A percentile compares a stretch with the other conserved stretches of the same genome.
phyloP scores from a whole-genome alignment of 2,888 invertebrate species.

The Aleiodes testaceus region DNA sequence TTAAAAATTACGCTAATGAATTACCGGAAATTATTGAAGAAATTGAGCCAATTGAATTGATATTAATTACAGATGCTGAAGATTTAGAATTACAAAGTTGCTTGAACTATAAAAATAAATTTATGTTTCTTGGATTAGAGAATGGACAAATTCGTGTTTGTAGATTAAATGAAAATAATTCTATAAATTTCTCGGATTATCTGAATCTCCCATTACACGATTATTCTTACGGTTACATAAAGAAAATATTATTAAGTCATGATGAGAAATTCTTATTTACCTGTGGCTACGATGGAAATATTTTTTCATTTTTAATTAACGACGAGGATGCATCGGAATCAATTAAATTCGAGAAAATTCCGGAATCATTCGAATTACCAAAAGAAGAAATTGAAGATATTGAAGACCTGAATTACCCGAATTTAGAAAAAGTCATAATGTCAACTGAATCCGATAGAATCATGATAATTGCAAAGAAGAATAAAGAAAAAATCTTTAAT shows the following conservation, averaged over 20 bases:
- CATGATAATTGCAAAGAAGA: slow-evolving; percentile 78
- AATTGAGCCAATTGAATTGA: slow-evolving; percentile 69
- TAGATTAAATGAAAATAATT: slow-evolving; percentile 72
- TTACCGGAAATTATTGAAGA: slow-evolving; percentile 67
- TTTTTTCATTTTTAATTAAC: slow-evolving; percentile 78
- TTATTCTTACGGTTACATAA: slow-evolving; percentile 80
- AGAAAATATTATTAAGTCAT: slow-evolving; percentile 78
- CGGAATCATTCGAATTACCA: slow-evolving; percentile 25
- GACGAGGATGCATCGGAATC: slow-evolving; percentile 44
- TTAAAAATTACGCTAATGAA: slow-evolving; percentile 44
- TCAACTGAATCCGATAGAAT: slow-evolving; percentile 80
- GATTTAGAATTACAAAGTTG: slow-evolving; percentile 76
- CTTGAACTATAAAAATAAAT: slow-evolving; percentile 65
- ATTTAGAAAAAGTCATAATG: slow-evolving; percentile 81
- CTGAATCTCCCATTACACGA: slow-evolving; percentile 86
- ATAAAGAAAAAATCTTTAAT: slow-evolving; percentile 77
- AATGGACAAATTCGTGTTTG: slow-evolving; percentile 78
- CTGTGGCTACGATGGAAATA: slow-evolving; percentile 84
- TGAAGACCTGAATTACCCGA: slow-evolving; percentile 69
- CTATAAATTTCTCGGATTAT: slow-evolving; percentile 78
- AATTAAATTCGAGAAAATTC: not conserved
- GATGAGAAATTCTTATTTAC: slow-evolving; percentile 78
- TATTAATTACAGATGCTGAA: slow-evolving; percentile 73
- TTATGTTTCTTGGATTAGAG: slow-evolving; percentile 77
- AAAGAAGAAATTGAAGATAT: slow-evolving; percentile 66